phyloP scores from a whole-genome alignment of 2,797 vertebrate species.

The Ibycter americanus region DNA sequence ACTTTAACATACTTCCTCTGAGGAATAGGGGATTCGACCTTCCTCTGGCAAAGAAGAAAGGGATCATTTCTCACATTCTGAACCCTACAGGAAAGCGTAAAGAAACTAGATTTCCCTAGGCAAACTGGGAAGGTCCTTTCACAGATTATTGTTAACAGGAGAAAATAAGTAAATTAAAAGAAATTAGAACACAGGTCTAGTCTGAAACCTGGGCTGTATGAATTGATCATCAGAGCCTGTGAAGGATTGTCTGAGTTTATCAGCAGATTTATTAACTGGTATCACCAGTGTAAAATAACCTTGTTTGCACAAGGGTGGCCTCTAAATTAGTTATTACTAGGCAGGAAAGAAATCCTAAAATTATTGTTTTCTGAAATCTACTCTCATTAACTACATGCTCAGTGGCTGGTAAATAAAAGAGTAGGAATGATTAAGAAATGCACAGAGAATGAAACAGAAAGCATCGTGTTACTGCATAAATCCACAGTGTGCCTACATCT shows the following conservation, averaged over 20 bases:
- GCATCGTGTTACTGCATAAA: background rate
- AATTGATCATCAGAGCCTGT: background rate
- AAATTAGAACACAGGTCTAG: background rate
- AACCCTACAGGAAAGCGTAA: background rate
- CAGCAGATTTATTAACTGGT: background rate
- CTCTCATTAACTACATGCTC: background rate
- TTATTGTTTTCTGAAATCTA: background rate
- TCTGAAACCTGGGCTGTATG: background rate
- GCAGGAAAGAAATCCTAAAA: background rate
- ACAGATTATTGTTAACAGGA: background rate
- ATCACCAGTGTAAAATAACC: background rate
- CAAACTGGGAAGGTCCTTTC: background rate
- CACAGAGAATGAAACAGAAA: background rate
- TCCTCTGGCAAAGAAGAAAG: background rate
- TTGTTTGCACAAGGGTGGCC: background rate
- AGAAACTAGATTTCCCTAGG: background rate
- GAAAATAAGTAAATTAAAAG: background rate
- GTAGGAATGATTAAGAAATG: background rate
- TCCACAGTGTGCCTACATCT: background rate
- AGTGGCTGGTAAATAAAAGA: background rate
- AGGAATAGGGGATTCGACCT: accelerated
- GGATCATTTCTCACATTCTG: background rate
- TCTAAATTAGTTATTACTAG: background rate
- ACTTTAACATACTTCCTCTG: background rate
- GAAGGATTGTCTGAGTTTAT: background rate